Conservation (phyloP, 53 echinoderm and acorn worm species). For the Crossaster papposus region DNA sequence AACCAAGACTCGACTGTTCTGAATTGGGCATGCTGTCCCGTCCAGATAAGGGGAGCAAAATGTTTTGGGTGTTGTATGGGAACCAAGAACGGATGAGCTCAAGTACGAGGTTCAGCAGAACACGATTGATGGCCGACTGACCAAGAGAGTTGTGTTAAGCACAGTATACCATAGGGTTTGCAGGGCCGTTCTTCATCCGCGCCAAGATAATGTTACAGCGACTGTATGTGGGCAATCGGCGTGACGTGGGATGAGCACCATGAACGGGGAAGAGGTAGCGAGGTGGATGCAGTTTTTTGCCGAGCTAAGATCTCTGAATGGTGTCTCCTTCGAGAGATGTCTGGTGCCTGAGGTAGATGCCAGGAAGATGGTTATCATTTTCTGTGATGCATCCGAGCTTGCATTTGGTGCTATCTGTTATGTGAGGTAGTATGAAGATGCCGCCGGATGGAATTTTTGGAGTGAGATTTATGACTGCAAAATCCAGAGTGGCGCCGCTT, state of each 20-base stretch:
- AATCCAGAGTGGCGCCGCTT: conserved; percentile 61
- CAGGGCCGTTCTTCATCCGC: too few relatives aligned
- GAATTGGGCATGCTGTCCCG: too few relatives aligned
- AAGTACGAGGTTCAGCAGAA: too few relatives aligned
- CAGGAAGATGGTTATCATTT: conserved; percentile 35
- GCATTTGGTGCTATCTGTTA: conserved; percentile 66
- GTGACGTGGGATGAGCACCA: conserved; percentile 56
- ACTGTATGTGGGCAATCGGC: too few relatives aligned
- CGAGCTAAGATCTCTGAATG: conserved; percentile 54
- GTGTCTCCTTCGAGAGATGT: conserved; percentile 55
- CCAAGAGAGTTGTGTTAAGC: too few relatives aligned
- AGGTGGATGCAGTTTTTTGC: conserved; percentile 53
- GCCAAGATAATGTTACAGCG: too few relatives aligned
- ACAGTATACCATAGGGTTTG: too few relatives aligned
- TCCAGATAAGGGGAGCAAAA: too few relatives aligned
- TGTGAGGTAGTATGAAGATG: conserved; percentile 60
- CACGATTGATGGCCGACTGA: too few relatives aligned
- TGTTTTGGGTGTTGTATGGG: too few relatives aligned
- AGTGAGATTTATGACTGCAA: conserved; percentile 47
- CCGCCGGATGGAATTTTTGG: conserved; percentile 20
- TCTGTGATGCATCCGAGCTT: conserved; percentile 65
- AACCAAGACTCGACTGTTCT: too few relatives aligned
- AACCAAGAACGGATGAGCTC: too few relatives aligned
- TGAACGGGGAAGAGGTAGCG: conserved; percentile 19
- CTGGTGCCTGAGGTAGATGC: conserved; percentile 47